Evolutionary conservation across 2,888 invertebrate genomes (phyloP), one percentile per base, ranked within the genome.

Genomic region (Helobdella robusta): DNA sequence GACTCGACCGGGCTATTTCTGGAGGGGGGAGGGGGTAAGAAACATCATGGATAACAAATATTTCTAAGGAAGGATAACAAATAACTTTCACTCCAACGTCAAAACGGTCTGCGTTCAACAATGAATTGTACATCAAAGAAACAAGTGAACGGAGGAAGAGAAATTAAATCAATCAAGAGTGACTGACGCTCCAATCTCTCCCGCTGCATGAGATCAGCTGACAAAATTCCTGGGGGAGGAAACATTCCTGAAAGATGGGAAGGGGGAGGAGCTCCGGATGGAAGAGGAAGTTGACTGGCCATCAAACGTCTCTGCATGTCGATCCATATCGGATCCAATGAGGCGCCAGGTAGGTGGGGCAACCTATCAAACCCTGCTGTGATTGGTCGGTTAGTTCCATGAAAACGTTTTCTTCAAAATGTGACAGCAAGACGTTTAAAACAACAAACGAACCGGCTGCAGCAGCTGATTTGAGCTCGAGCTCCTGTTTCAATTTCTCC

Each of bases 401-500:
- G n/a, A n/a, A n/a, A n/a, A n/a, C n/a, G n/a, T n/a, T n/a, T n/a
- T 40, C 44, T 40, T 40, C 44, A 40, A n/a, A 40, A 40, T 40
- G 11, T 15, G n/a, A 40, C 44, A 11, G 11, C 44, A 20, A 50
- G 23, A 20, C n/a, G 6, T 50, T 20, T 8, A 6, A 50, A 50
- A 11, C 11, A 8, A 8, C 15, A 20, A 23, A 50, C 11, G 52
- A 15, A 52, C 28, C 36, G 2, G 54, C 54, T 20, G 28, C 60
- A 68, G 78, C 77, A 68, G 75, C 76, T 46, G 78, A 77, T 71
- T 81, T 86, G 84, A 78, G 84, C 85, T 81, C 93, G 69, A 78
- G 70, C 88, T 82, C 93, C 76, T 91, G 91, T 81, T 92, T 91
- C 70, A 92, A 83, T 70, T 90, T 83, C 75, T 89, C 89, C 76